Percentiles rank a stretch among this genome's conserved stretches.
phyloP scores from a whole-genome alignment of 2,888 invertebrate genomes.

The Hemaris fuciformis region DNA sequence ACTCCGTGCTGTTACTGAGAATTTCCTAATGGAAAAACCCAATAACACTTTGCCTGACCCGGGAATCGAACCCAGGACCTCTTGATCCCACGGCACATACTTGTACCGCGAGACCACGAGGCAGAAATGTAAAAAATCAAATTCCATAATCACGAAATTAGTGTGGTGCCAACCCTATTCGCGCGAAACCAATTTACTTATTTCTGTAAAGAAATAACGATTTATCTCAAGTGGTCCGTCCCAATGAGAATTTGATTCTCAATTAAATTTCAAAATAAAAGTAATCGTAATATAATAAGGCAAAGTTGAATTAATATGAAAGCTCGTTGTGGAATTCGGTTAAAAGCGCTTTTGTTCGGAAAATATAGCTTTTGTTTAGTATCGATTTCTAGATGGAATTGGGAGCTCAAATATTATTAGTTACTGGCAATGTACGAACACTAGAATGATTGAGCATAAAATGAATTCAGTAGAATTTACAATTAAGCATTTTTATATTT shows the following conservation, averaged over 20 bases:
- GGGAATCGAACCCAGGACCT: no score
- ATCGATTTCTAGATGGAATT: not conserved
- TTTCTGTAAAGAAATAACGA: constrained; percentile 47
- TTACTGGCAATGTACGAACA: not conserved
- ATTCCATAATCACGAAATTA: not conserved
- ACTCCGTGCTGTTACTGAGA: no score
- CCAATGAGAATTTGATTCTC: constrained; percentile 52
- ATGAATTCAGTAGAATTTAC: no score
- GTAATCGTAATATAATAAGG: constrained; percentile 36
- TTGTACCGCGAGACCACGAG: no score
- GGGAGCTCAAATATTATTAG: no score
- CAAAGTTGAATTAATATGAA: constrained; percentile 34
- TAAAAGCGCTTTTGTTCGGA: constrained; percentile 19
- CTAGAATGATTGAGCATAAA: not conserved
- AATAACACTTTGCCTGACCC: no score
- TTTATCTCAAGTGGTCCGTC: constrained; percentile 45
- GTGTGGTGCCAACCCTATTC: constrained; percentile 18
- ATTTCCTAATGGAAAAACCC: no score
- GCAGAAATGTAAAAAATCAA: not conserved
- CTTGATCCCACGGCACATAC: no score
- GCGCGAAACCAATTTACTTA: constrained; percentile 44
- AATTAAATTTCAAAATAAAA: constrained; percentile 50
- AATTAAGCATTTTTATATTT: no score
- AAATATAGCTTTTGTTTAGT: not conserved
- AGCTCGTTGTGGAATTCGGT: constrained; percentile 19